Percentiles rank a stretch among this genome's conserved stretches.
These are phyloP conservation scores for Halcyon leucocephala DNA, from an alignment of 2,797 vertebrate species.

Conservation along the genomic window DNA sequence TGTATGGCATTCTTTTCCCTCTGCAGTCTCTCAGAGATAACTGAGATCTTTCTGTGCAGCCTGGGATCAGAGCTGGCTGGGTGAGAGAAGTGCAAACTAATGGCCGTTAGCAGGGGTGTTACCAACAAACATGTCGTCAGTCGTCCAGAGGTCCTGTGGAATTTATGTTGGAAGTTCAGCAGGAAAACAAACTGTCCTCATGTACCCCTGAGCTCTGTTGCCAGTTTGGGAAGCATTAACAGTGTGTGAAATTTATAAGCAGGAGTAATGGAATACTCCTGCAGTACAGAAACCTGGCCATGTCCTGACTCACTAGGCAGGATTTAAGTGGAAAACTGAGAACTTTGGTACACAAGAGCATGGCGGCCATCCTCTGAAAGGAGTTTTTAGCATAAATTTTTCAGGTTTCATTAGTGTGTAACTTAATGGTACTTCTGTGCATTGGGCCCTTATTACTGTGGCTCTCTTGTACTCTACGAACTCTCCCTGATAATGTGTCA, in stretches of 20 bases:
- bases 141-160: slow-evolving; percentile 3
- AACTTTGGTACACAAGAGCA: not conserved
- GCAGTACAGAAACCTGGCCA: slow-evolving; percentile 33
- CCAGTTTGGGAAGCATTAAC: slow-evolving; percentile 50
- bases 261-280: slow-evolving; percentile 51
- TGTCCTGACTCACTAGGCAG: slow-evolving; percentile 52
- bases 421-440: slow-evolving; percentile 34
- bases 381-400: not conserved
- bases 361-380: not conserved
- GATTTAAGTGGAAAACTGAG: slow-evolving; percentile 22
- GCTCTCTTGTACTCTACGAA: not conserved
- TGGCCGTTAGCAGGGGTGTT: not conserved
- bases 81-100: not conserved
- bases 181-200: slow-evolving; percentile 50
- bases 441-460: not conserved
- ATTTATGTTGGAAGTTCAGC: slow-evolving; percentile 46
- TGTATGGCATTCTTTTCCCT: not conserved
- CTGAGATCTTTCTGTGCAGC: fast-evolving
- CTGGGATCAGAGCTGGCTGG: not conserved
- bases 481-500: not conserved
- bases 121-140: not conserved
- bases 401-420: not conserved
- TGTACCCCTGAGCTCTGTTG: slow-evolving; percentile 23
- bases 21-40: not conserved
- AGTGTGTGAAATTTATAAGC: slow-evolving; percentile 61